Percentiles rank a stretch among this genome's conserved stretches.
Evolutionary conservation across 2,113 vertebrate species (phyloP).

Genomic region (Muntiacus reevesi): DNA sequence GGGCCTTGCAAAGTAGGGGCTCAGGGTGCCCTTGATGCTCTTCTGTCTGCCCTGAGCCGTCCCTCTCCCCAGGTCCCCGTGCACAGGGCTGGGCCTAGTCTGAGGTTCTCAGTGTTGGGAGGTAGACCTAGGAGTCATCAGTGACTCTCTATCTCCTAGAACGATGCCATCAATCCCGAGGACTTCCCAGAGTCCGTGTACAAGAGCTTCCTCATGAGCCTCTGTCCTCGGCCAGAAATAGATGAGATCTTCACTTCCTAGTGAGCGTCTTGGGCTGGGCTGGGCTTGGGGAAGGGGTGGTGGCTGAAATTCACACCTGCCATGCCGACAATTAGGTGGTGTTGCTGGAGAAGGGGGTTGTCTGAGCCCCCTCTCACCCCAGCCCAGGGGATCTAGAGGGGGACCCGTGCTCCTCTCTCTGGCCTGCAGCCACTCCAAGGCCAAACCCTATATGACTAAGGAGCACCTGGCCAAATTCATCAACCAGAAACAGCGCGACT

Average conservation of each 20-base stretch:
- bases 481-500: constrained; percentile 94
- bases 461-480: constrained; percentile 96
- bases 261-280: constrained; percentile 82
- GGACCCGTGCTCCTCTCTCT: background rate
- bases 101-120: background rate
- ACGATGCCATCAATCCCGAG: constrained; percentile 94
- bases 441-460: constrained; percentile 97
- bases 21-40: background rate
- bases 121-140: background rate
- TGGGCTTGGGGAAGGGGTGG: background rate
- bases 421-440: constrained; percentile 83
- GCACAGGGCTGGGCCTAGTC: background rate
- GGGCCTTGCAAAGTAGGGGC: background rate
- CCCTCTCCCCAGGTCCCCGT: background rate
- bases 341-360: background rate
- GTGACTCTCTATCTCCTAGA: constrained; percentile 77
- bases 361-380: background rate
- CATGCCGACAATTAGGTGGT: background rate
- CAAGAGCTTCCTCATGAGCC: constrained; percentile 89
- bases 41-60: background rate
- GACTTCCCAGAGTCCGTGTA: constrained; percentile 93
- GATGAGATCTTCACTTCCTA: constrained; percentile 96
- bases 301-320: background rate
- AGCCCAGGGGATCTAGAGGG: background rate
- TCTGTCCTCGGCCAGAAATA: constrained; percentile 96